phyloP scores from a whole-genome alignment of 2,113 vertebrate genomes.

The Procavia capensis region DNA sequence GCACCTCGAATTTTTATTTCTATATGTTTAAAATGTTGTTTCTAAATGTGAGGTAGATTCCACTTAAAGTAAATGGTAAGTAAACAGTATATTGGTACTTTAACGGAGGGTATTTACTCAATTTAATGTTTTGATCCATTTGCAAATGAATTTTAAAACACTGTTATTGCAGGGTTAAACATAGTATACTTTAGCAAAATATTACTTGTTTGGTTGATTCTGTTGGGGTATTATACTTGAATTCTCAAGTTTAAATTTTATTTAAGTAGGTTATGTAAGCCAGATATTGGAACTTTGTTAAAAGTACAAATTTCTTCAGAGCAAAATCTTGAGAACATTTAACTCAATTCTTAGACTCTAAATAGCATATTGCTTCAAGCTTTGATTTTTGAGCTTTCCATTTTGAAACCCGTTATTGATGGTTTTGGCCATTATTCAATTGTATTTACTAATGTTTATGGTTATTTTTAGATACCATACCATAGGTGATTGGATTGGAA shows the following conservation, averaged over 20 bases:
- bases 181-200: neutral
- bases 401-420: neutral
- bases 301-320: neutral
- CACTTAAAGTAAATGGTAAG: neutral
- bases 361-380: neutral
- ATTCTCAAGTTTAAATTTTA: constrained; percentile 30
- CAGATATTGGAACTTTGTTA: constrained; percentile 8
- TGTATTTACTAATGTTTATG: neutral
- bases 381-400: constrained; percentile 47
- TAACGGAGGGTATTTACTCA: constrained; percentile 8
- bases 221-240: neutral
- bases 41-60: neutral
- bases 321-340: neutral
- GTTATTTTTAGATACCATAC: neutral
- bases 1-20: constrained; percentile 7
- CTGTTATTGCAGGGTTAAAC: neutral
- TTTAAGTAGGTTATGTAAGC: neutral
- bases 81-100: neutral
- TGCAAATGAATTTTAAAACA: constrained; percentile 33
- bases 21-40: neutral
- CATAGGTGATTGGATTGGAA: constrained; percentile 16
- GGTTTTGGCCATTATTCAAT: neutral
- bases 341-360: neutral
- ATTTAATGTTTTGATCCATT: neutral
- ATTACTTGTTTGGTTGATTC: neutral